A percentile compares a stretch with the other conserved stretches of the same genome.
Evolutionary conservation across 2,113 vertebrate genomes (phyloP).

Genomic region (Rallus limicola): DNA sequence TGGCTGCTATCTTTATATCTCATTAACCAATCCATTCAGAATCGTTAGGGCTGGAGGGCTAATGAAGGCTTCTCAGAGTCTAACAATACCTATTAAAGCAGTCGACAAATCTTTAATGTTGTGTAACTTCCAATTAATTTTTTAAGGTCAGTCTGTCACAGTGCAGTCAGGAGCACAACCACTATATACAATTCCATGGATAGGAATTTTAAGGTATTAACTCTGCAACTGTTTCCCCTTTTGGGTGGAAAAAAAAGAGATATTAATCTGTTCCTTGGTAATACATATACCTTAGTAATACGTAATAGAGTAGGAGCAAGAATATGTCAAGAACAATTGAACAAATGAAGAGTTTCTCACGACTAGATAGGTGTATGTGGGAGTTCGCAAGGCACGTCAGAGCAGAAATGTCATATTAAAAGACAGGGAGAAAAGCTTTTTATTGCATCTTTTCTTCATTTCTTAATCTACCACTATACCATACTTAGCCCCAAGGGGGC

Average conservation of each 20-base stretch:
- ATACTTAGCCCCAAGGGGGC: neutral
- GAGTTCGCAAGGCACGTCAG: neutral
- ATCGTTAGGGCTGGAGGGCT: conserved; percentile 14
- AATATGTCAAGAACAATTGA: neutral
- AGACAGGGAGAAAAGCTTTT: neutral
- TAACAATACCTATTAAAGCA: conserved; percentile 50
- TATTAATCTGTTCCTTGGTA: neutral
- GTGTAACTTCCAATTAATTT: conserved; percentile 56
- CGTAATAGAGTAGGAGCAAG: neutral
- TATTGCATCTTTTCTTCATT: neutral
- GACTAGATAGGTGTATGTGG: no score
- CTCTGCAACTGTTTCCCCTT: neutral
- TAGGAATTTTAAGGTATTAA: neutral
- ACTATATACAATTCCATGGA: neutral
- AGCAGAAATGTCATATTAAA: neutral
- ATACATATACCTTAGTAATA: neutral
- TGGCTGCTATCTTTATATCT: conserved; percentile 15
- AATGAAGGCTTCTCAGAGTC: conserved; percentile 31
- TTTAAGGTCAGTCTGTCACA: conserved; percentile 54
- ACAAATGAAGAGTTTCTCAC: neutral
- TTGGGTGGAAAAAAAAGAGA: neutral
- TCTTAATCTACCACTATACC: neutral
- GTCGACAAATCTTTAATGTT: conserved; percentile 23
- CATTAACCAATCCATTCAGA: conserved; percentile 41
- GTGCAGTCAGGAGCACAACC: neutral